Base-by-base conservation (phyloP, 2,888 invertebrate species). In the Augiades crinisus region DNA sequence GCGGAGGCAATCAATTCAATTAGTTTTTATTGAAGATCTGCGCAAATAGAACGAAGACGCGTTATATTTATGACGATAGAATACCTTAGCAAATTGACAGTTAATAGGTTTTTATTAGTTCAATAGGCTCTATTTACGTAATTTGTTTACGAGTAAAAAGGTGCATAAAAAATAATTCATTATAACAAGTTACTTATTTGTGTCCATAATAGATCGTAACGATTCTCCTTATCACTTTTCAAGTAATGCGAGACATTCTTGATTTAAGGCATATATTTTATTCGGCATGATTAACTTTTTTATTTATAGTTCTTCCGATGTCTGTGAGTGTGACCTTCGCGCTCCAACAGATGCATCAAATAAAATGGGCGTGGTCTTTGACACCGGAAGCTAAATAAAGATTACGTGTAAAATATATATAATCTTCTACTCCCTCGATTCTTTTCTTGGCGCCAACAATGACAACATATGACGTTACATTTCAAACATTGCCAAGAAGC, bases 1-100 rank as follows among this genome's bases (percentile, higher is more conserved):
- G 40, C 45, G 62, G 45, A 58, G 54, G 57, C 59, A 59, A 64
- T 69, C 63, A 71, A 68, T 66, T 62, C 67, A 74, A 75, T 74
- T 65, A 66, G 57, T 55, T 40, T 68, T 62, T 55, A 72, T 65
- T 66, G 21, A 27, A 54, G 46, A 38, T 50, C 31, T 58, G 47
- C 68, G 64, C 50, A 61, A 50, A 47, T 47, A 34, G 22, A 52
- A 33, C 10, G 43, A 49, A 43, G 47, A 41, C 34, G 47, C 14
- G 17, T 37, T 30, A 47, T 12, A 24, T 19, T 19, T 21, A 24
- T 38, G 8, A 21, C 21, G n/a, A 33, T 22, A 10, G 34, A 10
- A 10, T 33, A 36, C 17, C 5, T 13, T 8, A 34, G 17, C 17
- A 24, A 22, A 41, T 34, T 34, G 34, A 49, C 19, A 19, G 13